Evolutionary conservation across 2,797 vertebrate genomes (phyloP), one percentile per base, ranked within the genome.

Genomic region (Pseudomugil tenellus): DNA sequence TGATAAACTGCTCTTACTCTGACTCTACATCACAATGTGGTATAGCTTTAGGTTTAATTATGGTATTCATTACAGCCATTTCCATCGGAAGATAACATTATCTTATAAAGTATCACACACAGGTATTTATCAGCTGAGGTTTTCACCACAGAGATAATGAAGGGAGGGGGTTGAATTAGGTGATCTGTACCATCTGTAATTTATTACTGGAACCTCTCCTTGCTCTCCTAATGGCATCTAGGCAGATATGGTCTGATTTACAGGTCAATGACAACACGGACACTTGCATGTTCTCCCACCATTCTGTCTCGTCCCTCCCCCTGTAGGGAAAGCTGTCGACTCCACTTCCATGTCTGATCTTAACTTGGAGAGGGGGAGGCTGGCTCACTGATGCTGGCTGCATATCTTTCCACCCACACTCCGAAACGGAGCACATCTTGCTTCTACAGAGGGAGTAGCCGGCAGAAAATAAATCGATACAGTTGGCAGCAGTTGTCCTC

Each of bases 261-360:
- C 73, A 74, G 75, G 70, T 75, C 84, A 87, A 84, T 88, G 90
- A 88, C 84, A 88, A 59, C 16, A 48, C 29, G 68, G 81, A 76
- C 76, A 62, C 76, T 70, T 73, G 58, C 72, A 6, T 46, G 76
- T 72, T 63, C 71, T 79, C 61, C 59, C 41, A 3, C 72, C 70
- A 57, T 41, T 31, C 51, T 26, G 52, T 34, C 19, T 6, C 14
- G 28, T 66, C 23, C 48, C 65, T 66, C 67, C 72, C 71, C 58
- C 53, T 29, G 58, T 63, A 35, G 76, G 72, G 71, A 72, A 52
- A 77, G 59, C 85, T 79, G 80, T 83, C 75, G 0, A 73, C 34
- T 81, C 55, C 56, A 67, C 79, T 77, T 84, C 54, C 48, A 26
- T 39, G 6, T 57, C 63, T 74, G 58, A 72, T 75, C 77, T 83